These are phyloP conservation scores for Villa cingulata DNA, from an alignment of 2,888 invertebrate species.

Conservation along the genomic window DNA sequence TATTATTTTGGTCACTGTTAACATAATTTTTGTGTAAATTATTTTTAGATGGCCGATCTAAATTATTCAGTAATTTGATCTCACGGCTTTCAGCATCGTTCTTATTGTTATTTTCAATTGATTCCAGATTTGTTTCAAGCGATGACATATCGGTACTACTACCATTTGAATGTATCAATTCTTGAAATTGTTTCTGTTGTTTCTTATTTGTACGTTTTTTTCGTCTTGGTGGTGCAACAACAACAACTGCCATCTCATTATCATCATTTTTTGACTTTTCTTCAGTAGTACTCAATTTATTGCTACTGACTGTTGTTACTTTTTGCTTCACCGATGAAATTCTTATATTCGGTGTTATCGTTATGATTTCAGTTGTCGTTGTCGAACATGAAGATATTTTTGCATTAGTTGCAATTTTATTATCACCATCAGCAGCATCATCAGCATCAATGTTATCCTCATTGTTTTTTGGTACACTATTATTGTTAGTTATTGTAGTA, in stretches of 20 bases:
- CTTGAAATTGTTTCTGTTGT: neutral
- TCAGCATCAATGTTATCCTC: no score
- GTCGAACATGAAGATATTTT: neutral
- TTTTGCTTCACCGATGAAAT: no score
- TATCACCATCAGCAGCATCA: no score
- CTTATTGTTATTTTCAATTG: conserved; percentile 4
- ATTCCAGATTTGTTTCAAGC: neutral
- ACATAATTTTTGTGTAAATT: neutral
- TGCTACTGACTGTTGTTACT: no score
- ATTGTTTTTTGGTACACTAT: no score
- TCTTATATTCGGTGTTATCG: no score
- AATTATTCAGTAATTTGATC: neutral
- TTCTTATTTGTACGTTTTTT: neutral
- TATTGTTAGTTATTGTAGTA: no score
- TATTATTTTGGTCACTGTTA: neutral
- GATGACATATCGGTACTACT: neutral
- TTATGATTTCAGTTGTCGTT: no score
- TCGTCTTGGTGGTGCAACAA: neutral
- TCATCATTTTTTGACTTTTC: no score
- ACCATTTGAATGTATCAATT: neutral
- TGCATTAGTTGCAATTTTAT: no score
- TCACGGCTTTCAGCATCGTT: neutral
- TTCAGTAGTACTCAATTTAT: no score
- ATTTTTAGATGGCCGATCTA: neutral
- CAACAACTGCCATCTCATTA: neutral